Evolutionary conservation across 2,113 vertebrate species (phyloP).

Genomic region (Zosterops lateralis): DNA sequence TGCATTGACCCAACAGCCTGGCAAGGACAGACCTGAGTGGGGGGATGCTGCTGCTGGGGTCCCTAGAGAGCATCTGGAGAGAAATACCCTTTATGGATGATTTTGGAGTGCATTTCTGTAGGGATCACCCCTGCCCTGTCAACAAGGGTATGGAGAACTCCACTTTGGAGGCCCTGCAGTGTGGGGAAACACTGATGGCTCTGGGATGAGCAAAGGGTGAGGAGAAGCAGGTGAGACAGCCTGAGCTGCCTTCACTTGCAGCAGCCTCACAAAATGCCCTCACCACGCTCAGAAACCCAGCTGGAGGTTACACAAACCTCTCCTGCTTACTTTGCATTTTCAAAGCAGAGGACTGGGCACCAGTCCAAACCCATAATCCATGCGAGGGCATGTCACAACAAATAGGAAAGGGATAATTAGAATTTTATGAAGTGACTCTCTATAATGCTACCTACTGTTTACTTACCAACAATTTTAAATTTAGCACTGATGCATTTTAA

Average conservation of each 20-base stretch:
- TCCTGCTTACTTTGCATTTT: constrained; percentile 9
- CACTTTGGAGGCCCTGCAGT: rapidly evolving
- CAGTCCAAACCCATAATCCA: constrained; percentile 12
- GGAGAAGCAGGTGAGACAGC: neutral
- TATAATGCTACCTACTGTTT: constrained; percentile 22
- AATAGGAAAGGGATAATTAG: constrained; percentile 40
- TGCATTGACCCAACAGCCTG: neutral
- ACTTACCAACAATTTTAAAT: constrained; percentile 18
- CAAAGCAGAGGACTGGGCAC: neutral
- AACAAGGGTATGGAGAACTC: neutral
- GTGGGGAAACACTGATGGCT: neutral
- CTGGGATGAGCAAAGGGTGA: neutral
- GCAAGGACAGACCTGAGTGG: neutral
- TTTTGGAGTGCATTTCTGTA: neutral
- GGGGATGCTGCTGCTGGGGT: neutral
- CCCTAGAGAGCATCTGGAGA: neutral
- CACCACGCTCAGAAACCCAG: neutral
- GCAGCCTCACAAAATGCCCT: neutral
- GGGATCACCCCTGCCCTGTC: neutral
- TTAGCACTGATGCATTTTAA: constrained; percentile 5
- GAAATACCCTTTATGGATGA: neutral
- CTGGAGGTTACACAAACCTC: neutral
- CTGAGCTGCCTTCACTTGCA: neutral
- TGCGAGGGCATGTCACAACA: neutral
- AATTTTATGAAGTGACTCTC: constrained; percentile 36